Conservation (phyloP, 2,113 vertebrate genomes). For the Maylandia zebra region DNA sequence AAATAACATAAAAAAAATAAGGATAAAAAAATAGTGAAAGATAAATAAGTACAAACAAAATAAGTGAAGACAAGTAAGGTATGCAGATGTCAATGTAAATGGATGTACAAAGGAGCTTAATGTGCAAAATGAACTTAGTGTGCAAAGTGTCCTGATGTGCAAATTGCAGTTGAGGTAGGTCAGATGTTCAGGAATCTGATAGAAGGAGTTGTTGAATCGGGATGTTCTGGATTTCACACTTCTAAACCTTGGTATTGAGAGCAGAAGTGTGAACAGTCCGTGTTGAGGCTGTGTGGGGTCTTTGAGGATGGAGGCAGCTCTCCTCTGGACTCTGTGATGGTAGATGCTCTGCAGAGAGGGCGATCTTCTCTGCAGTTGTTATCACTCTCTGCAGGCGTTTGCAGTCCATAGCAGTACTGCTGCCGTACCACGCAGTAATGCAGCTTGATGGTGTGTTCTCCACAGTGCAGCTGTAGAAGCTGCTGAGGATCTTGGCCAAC, state of each 20-base stretch:
- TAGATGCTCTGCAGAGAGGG: background rate
- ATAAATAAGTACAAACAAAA: background rate
- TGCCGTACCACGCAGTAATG: background rate
- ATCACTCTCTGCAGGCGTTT: background rate
- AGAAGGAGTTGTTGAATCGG: background rate
- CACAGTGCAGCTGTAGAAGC: background rate
- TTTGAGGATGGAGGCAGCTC: background rate
- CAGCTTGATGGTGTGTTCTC: background rate
- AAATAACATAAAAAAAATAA: background rate
- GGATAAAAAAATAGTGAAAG: background rate
- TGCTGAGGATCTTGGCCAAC: background rate
- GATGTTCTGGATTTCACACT: background rate
- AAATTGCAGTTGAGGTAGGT: background rate
- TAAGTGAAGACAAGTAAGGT: background rate
- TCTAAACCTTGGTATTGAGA: background rate
- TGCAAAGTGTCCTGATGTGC: background rate
- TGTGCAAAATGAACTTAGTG: background rate
- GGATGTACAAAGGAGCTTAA: background rate
- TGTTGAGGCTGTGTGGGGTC: background rate
- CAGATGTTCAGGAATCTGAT: background rate
- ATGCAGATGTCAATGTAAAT: background rate
- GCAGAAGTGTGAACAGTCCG: background rate
- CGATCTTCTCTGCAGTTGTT: background rate
- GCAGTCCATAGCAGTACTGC: background rate
- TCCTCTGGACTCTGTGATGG: background rate